phyloP scores from a whole-genome alignment of 2,797 vertebrate genomes.

The Catharus ustulatus region DNA sequence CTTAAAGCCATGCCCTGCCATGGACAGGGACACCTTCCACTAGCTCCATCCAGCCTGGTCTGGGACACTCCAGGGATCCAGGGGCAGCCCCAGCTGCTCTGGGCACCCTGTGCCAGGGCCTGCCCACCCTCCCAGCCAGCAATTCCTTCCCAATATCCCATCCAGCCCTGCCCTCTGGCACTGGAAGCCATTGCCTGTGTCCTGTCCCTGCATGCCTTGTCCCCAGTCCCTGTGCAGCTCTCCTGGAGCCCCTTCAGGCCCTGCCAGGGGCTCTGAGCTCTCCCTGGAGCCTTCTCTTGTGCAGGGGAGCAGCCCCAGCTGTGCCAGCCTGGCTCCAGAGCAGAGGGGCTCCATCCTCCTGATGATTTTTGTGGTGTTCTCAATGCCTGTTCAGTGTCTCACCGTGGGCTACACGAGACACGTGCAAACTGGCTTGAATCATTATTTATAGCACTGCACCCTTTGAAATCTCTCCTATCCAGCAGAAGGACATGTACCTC shows the following conservation, averaged over 20 bases:
- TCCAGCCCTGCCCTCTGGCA: neutral
- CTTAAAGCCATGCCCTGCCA: neutral
- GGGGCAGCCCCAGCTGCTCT: neutral
- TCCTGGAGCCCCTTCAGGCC: neutral
- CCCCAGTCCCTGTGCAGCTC: neutral
- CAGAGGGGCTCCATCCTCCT: neutral
- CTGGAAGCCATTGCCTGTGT: accelerated
- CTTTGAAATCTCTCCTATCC: neutral
- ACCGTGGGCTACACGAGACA: accelerated
- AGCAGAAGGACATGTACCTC: neutral
- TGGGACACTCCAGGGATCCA: neutral
- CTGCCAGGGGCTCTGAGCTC: accelerated
- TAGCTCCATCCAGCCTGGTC: accelerated
- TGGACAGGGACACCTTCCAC: neutral
- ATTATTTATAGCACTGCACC: neutral
- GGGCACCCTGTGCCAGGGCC: neutral
- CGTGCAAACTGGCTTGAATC: neutral
- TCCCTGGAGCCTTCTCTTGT: neutral
- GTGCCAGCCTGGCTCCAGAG: neutral
- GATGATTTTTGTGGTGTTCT: neutral
- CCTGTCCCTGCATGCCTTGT: neutral
- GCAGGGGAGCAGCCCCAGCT: accelerated
- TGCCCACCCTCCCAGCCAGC: neutral
- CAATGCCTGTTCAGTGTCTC: neutral
- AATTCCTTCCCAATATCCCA: neutral